Base-by-base conservation (phyloP, 2,888 invertebrate genomes). In the Volucella bombylans region DNA sequence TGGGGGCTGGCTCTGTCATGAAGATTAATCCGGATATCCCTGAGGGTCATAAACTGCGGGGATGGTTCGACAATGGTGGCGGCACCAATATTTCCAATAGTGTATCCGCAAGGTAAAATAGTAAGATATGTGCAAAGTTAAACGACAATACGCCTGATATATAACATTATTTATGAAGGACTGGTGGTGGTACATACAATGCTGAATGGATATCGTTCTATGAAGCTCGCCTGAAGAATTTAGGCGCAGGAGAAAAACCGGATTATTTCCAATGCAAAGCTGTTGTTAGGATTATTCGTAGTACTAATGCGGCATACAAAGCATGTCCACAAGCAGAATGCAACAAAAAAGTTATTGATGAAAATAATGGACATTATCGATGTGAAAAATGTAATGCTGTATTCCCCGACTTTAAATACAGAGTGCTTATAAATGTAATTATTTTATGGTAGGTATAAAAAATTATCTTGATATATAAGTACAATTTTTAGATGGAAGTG, bases 311-410 rank as follows among this genome's bases (percentile, higher is more conserved):
- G 4, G 92, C 97, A 69, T 99, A 99, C 92, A 96, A 96, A 92
- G 96, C 99, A 0, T 99, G 99, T 88, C 96, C 98, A 0, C 93
- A 94, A 64, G 94, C 95, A 1, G 95, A 95, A 67, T 99, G 99
- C 92, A 98, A 98, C 90, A 99, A 99, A 92, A 99, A 99, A 92
- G 93, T 99, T 0, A 93, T 97, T 9, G 98, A 99, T 91, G 94
- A 96, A 89, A 95, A 95, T 86, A 97, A 97, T 89, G 97, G 97
- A 0, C 93, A 95, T 90, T 99, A 95, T 92, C 93, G 97, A 68
- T 99, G 99, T 91, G 99, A 99, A 91, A 99, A 99, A 91, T 99
- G 99, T 91, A 94, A 95, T 89, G 93, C 94, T 71, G 97, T 97
- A 87, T 96, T 94, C 90, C 95, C 96, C 0, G 95, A 95, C 87